Base-by-base conservation (phyloP, 2,888 invertebrate species). In the Ormyrus nitidulus region DNA sequence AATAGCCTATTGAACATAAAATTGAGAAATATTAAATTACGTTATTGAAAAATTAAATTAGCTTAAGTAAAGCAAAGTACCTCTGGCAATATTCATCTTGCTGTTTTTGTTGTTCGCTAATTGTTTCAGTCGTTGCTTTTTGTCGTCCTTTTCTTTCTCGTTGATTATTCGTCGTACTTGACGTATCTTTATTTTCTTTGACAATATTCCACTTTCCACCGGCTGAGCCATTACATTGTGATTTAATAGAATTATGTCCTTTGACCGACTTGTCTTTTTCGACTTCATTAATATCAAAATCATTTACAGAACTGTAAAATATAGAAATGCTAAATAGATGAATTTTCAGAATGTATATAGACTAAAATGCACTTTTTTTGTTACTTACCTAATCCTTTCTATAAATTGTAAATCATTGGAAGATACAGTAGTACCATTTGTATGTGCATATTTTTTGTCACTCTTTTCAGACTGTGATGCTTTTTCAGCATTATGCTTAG, bases 51-150 rank as follows among this genome's bases (percentile, higher is more conserved):
- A 10, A 59, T 19, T 74, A 56, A 61, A 53, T 56, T 7, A 11
- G n/a, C 5, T 9, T 53, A 49, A 34, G 34, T 34, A 34, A 34
- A 61, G 48, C 9, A 75, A 66, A 84, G 77, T 85, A 91, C 91
- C 91, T 91, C 85, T 91, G 91, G 84, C 91, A 91, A 87, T 92
- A 92, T 83, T 92, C 92, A 70, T 92, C 92, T 84, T 92, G 90
- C 64, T 90, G 90, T 79, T 89, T 90, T 80, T 90, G 90, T 80
- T 90, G 89, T 70, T 91, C 90, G 61, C 88, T 87, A 61, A 87
- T 85, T 81, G 86, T 87, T 76, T 92, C 92, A 62, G 89, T 86
- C 61, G 88, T 84, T 75, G 87, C 85, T 88, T 91, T 91, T 77
- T 90, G 90, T 58, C 88, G 87, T 80, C 88, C 87, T 84, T 91